phyloP scores from a whole-genome alignment of 2,888 invertebrate genomes.

The Agrochola litura region DNA sequence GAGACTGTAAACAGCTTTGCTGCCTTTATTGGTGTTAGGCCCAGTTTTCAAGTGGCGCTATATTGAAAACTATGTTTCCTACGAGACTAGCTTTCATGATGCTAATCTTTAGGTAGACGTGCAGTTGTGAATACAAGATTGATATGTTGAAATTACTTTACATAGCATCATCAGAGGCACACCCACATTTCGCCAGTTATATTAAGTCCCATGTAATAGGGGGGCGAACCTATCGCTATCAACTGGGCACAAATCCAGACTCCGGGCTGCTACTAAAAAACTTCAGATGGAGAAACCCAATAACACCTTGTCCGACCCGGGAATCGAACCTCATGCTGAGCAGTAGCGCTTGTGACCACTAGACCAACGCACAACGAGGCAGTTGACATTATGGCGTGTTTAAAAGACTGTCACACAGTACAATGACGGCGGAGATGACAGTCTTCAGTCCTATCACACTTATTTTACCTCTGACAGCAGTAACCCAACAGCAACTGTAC shows the following conservation, averaged over 20 bases:
- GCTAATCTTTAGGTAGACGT: slow-evolving; percentile 15
- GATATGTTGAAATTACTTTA: background rate
- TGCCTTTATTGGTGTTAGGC: slow-evolving; percentile 77
- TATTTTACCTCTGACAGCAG: background rate
- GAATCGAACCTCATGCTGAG: too few relatives aligned
- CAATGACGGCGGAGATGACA: background rate
- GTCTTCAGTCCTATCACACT: background rate
- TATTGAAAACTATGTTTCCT: slow-evolving; percentile 65
- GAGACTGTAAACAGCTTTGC: slow-evolving; percentile 81
- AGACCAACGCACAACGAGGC: too few relatives aligned
- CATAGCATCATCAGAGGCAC: too few relatives aligned
- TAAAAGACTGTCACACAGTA: background rate
- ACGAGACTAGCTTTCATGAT: slow-evolving; percentile 14
- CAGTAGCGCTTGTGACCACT: too few relatives aligned
- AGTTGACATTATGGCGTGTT: background rate
- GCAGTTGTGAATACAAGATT: background rate
- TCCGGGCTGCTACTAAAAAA: too few relatives aligned
- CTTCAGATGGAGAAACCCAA: too few relatives aligned
- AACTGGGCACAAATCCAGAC: too few relatives aligned
- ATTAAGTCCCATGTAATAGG: too few relatives aligned
- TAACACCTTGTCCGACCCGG: too few relatives aligned
- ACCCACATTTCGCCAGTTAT: too few relatives aligned
- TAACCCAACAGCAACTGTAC: background rate
- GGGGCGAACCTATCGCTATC: too few relatives aligned
- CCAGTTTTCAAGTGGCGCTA: slow-evolving; percentile 65